Evolutionary conservation across 2,888 invertebrate genomes (phyloP).

Genomic region (Eupithecia pulchellata): DNA sequence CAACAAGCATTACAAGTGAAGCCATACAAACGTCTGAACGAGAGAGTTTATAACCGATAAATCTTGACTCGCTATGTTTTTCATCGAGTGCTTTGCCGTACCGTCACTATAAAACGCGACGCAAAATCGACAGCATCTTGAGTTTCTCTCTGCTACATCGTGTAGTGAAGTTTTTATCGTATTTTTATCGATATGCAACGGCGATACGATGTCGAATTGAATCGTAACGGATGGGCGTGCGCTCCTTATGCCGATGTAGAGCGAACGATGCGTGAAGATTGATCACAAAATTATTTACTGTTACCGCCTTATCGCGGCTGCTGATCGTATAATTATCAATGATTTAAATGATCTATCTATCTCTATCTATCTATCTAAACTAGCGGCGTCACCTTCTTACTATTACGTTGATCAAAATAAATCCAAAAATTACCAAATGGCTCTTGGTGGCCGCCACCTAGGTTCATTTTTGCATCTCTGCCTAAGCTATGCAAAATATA

Average conservation of each 20-base stretch:
- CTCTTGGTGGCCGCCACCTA: no score
- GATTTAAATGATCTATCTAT: no score
- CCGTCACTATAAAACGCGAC: slow-evolving; percentile 39
- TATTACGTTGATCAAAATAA: no score
- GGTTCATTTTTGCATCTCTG: no score
- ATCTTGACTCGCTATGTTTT: slow-evolving; percentile 33
- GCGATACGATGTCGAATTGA: slow-evolving; percentile 52
- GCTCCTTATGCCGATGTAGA: slow-evolving; percentile 57
- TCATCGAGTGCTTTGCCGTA: slow-evolving; percentile 34
- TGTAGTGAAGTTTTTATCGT: slow-evolving; percentile 48
- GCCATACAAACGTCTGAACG: slow-evolving; percentile 20
- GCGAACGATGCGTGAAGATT: slow-evolving; percentile 58
- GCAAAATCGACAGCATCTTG: slow-evolving; percentile 38
- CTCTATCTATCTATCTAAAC: no score
- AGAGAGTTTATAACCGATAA: slow-evolving; percentile 35
- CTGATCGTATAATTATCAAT: slow-evolving; percentile 46
- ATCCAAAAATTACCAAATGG: no score
- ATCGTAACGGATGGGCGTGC: slow-evolving; percentile 53
- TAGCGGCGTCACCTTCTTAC: no score
- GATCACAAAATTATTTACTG: slow-evolving; percentile 54
- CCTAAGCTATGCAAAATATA: no score
- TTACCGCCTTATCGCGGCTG: slow-evolving; percentile 47
- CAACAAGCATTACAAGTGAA: slow-evolving; percentile 26
- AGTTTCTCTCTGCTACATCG: slow-evolving; percentile 45
- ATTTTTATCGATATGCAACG: slow-evolving; percentile 51